Percentiles rank a stretch among this genome's conserved stretches.
Evolutionary conservation across 2,888 invertebrate species (phyloP).

Genomic region (Ichneumoninae sp.): DNA sequence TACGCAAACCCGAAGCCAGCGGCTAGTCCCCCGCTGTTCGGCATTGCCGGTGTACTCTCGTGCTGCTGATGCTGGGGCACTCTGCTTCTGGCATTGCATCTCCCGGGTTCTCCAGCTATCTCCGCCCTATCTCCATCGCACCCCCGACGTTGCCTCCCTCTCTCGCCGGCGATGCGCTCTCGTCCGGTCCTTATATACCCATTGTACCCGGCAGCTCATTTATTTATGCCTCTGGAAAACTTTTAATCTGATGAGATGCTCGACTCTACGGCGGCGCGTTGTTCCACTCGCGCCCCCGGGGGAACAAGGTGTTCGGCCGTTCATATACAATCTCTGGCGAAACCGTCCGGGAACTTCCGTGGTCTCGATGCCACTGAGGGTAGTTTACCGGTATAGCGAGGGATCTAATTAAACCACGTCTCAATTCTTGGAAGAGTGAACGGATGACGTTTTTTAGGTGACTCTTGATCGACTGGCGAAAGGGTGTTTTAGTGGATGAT

Average conservation of each 20-base stretch:
- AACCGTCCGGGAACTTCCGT: background rate
- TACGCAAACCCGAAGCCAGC: constrained; percentile 78
- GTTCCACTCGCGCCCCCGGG: constrained; percentile 48
- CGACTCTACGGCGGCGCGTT: constrained; percentile 53
- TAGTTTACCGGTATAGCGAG: background rate
- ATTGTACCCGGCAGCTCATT: constrained; percentile 75
- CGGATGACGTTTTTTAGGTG: no score
- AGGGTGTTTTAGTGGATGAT: background rate
- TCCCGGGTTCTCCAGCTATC: constrained; percentile 54
- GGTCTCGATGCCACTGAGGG: background rate
- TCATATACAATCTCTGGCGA: background rate
- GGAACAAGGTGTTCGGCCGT: constrained; percentile 55
- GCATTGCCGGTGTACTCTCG: constrained; percentile 66
- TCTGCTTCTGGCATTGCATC: constrained; percentile 60
- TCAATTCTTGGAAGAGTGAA: no score
- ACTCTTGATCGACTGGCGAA: no score
- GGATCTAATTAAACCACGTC: background rate
- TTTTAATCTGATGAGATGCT: constrained; percentile 81
- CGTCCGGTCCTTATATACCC: constrained; percentile 63
- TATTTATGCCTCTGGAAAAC: constrained; percentile 77
- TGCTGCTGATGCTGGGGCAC: constrained; percentile 29
- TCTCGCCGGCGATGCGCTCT: constrained; percentile 50
- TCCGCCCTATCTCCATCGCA: constrained; percentile 60
- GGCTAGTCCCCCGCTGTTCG: constrained; percentile 74
- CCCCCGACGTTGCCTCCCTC: constrained; percentile 44